phyloP scores from a whole-genome alignment of 1,140 invertebrate species.

The Drosophila truncata region DNA sequence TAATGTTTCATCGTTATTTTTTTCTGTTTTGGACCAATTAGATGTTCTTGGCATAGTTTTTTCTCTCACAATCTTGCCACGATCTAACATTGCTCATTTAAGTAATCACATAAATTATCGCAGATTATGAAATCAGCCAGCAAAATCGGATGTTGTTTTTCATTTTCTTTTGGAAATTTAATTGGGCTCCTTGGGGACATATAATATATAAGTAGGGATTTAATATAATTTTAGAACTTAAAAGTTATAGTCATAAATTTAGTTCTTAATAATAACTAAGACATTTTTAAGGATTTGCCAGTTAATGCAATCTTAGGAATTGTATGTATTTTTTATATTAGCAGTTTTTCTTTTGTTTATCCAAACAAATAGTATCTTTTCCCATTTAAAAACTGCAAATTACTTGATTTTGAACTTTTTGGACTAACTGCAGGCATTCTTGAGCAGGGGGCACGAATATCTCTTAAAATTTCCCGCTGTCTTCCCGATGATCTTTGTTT shows the following conservation, averaged over 20 bases:
- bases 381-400: not conserved
- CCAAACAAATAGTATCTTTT: not conserved
- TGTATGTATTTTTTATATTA: not conserved
- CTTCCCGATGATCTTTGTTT: slow-evolving; percentile 59
- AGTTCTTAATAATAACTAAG: not conserved
- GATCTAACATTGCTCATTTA: slow-evolving; percentile 75
- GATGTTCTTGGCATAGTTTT: slow-evolving; percentile 81
- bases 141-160: slow-evolving; percentile 20
- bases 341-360: not conserved
- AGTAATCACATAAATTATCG: slow-evolving; percentile 80
- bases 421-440: slow-evolving; percentile 1
- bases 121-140: slow-evolving; percentile 65
- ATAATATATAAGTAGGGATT: not conserved
- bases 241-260: not conserved
- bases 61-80: slow-evolving; percentile 37
- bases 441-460: slow-evolving; percentile 24
- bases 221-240: not conserved
- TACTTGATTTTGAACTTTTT: not conserved
- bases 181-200: slow-evolving; percentile 18
- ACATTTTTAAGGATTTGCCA: not conserved
- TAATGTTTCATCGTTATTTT: slow-evolving; percentile 41
- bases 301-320: not conserved
- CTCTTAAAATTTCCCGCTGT: slow-evolving; percentile 37
- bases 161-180: not conserved
- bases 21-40: slow-evolving; percentile 65